These are phyloP conservation scores for Terebella lapidaria DNA, from an alignment of 2,888 invertebrate species.

Conservation along the genomic window DNA sequence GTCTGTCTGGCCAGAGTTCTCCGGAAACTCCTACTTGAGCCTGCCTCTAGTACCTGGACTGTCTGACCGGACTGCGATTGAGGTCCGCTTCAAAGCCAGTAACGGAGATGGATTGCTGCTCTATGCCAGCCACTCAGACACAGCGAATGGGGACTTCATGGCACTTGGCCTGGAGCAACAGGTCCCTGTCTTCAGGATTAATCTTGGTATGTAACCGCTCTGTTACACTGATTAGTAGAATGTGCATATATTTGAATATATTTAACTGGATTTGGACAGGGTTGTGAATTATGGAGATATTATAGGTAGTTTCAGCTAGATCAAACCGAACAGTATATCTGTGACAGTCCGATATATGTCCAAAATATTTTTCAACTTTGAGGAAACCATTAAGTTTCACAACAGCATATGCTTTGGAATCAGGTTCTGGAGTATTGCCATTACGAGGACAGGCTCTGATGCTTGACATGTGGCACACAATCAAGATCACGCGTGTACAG, in stretches of 20 bases:
- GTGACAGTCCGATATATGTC: too few species aligned
- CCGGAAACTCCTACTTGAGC: background rate
- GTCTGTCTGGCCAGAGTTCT: background rate
- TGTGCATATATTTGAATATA: too few species aligned
- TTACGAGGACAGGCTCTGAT: background rate
- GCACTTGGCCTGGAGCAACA: background rate
- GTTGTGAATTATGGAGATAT: too few species aligned
- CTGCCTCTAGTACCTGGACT: background rate
- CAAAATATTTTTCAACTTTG: too few species aligned
- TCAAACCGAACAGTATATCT: too few species aligned
- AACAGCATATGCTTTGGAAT: too few species aligned
- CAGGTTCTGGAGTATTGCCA: slow-evolving; percentile 5
- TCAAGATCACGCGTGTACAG: background rate
- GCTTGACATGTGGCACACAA: slow-evolving; percentile 1
- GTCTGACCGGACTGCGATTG: background rate
- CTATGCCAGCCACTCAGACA: background rate
- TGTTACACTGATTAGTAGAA: too few species aligned
- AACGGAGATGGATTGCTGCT: background rate
- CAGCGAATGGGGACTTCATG: background rate
- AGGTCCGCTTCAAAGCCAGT: background rate
- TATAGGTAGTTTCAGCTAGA: too few species aligned
- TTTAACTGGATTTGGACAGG: too few species aligned
- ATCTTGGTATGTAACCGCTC: background rate
- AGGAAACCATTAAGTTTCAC: too few species aligned
- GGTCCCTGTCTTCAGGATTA: slow-evolving; percentile 1